Evolutionary conservation across 1,140 invertebrate genomes (phyloP).

Genomic region (Danaus melanippus): DNA sequence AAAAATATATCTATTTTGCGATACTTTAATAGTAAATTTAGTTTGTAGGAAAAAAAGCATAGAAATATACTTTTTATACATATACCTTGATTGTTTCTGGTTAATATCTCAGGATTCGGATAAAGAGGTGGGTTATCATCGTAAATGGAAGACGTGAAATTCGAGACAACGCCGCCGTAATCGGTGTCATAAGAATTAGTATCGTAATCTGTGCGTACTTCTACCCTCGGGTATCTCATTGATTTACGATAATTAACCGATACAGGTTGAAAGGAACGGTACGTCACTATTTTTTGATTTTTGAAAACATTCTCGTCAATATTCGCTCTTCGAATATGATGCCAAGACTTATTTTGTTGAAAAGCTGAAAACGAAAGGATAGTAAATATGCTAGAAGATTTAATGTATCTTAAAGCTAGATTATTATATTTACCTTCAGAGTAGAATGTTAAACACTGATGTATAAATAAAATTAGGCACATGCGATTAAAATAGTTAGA

Average conservation of each 20-base stretch:
- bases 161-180: slow-evolving; percentile 57
- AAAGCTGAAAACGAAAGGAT: slow-evolving; percentile 30
- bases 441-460: slow-evolving; percentile 13
- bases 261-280: slow-evolving; percentile 55
- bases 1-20: too few species aligned
- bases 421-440: slow-evolving; percentile 17
- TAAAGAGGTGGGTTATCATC: slow-evolving; percentile 62
- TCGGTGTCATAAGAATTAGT: slow-evolving; percentile 58
- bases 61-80: background rate
- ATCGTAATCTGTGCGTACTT: slow-evolving; percentile 54
- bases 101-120: slow-evolving; percentile 58
- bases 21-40: too few species aligned
- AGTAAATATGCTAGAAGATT: slow-evolving; percentile 7
- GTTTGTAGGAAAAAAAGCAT: background rate
- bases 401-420: background rate
- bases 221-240: slow-evolving; percentile 37
- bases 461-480: slow-evolving; percentile 12
- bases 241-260: slow-evolving; percentile 50
- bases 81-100: slow-evolving; percentile 47
- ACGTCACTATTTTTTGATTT: slow-evolving; percentile 43
- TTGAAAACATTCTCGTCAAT: slow-evolving; percentile 42
- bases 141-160: slow-evolving; percentile 62
- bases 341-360: slow-evolving; percentile 47
- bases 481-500: slow-evolving; percentile 6
- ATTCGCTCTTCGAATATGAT: slow-evolving; percentile 42